phyloP scores from a whole-genome alignment of 2,113 vertebrate species.

The Microcebus murinus region DNA sequence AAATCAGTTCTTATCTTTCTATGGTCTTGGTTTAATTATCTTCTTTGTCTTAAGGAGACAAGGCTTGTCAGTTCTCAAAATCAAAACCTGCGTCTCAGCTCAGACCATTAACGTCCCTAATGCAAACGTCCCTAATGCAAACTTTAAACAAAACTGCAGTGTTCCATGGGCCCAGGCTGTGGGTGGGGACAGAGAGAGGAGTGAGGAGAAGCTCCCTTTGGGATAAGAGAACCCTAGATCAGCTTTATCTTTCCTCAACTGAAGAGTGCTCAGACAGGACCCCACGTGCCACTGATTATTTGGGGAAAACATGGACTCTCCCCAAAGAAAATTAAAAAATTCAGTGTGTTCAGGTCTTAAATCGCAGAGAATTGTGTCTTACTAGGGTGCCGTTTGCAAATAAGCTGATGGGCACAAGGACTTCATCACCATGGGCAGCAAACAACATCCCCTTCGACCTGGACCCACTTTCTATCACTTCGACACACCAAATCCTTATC shows the following conservation, averaged over 20 bases:
- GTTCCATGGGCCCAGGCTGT: neutral
- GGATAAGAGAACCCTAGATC: neutral
- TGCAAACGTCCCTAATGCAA: neutral
- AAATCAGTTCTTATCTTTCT: neutral
- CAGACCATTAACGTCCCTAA: neutral
- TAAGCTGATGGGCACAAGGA: too few relatives aligned
- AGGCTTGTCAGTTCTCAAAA: constrained; percentile 13
- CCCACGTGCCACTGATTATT: neutral
- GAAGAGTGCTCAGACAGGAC: neutral
- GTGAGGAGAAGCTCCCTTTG: neutral
- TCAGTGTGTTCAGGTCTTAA: neutral
- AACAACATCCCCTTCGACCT: neutral
- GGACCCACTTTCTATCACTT: neutral
- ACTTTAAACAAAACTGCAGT: neutral
- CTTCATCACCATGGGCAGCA: too few relatives aligned
- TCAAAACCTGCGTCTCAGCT: neutral
- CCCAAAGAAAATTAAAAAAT: neutral
- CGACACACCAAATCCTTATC: neutral
- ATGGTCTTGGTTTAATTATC: neutral
- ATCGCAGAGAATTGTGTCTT: neutral
- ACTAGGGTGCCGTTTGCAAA: neutral
- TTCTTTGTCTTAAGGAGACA: neutral
- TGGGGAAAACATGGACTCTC: neutral
- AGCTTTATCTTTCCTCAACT: neutral
- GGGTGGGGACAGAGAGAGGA: too few relatives aligned